Evolutionary conservation across 2,113 vertebrate species (phyloP).

Genomic region (Tichodroma muraria): DNA sequence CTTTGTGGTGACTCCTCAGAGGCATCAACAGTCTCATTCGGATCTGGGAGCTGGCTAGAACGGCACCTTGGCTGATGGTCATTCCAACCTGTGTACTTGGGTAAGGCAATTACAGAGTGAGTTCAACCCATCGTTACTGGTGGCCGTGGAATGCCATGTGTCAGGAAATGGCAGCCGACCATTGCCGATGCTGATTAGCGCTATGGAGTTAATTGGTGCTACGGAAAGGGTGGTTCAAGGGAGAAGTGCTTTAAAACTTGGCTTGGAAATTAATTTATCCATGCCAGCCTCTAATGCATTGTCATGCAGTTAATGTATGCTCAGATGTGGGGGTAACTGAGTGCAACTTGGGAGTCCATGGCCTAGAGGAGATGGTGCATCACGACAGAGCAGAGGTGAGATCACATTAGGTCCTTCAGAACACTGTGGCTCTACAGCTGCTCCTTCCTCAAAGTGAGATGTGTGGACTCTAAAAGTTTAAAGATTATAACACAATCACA

Average conservation of each 20-base stretch:
- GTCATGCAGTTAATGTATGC: not conserved
- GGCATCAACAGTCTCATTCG: not conserved
- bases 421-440: not conserved
- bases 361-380: not conserved
- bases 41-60: not conserved
- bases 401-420: not conserved
- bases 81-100: not conserved
- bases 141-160: conserved; percentile 4
- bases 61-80: not conserved
- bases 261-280: not conserved
- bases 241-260: conserved; percentile 9
- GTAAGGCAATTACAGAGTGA: not conserved
- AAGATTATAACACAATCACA: not conserved
- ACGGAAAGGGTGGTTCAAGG: not conserved
- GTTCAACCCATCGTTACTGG: not conserved
- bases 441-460: not conserved
- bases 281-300: not conserved
- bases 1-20: not conserved
- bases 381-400: not conserved
- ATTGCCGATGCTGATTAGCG: not conserved
- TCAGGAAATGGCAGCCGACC: conserved; percentile 10
- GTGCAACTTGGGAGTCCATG: not conserved
- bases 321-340: not conserved
- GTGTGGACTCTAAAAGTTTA: not conserved
- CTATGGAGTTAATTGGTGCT: not conserved